Evolutionary conservation across 2,888 invertebrate genomes (phyloP), one percentile per base, ranked within the genome.

Genomic region (Limulus polyphemus): DNA sequence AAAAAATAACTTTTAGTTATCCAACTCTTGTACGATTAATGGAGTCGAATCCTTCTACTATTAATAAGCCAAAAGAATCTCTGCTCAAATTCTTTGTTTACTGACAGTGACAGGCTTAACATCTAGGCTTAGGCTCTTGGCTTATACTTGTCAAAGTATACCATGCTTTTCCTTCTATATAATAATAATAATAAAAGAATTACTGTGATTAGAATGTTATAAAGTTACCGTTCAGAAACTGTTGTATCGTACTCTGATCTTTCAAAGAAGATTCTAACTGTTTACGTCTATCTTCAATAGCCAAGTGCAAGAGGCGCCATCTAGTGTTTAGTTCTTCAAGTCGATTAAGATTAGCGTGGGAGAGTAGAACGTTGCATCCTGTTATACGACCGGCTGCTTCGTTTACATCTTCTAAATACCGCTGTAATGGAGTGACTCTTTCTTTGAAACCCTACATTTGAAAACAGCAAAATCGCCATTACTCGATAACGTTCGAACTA

Each of bases 281-380:
- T 73, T 90, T 86, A 55, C 77, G 70, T 61, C 77, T 83, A 76
- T 94, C 93, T 73, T 92, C 90, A 70, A 76, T 88, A 51, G 90
- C 88, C 62, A 88, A 83, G 78, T 91, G 90, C 65, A 95, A 79
- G 59, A 87, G 84, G 75, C 89, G 86, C 82, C 92, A 92, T 78
- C 93, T 88, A 57, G 86, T 84, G 75, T 90, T 90, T 71, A 90
- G 81, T 75, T 91, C 90, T 75, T 91, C 89, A 59, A 91, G 81
- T 56, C 69, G 60, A 56, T 68, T 70, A 61, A 83, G 77, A 71
- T 81, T 81, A 67, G 80, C 77, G 67, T 85, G 84, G 9, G 86
- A 84, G 67, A 88, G 82, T 69, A 84, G 81, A 68, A 88, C 83
- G 76, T 84, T 84, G 74, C 83, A 83, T 65, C 84, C 83, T 62